Conservation (phyloP, 2,888 invertebrate species). For the Bhutanitis thaidina region DNA sequence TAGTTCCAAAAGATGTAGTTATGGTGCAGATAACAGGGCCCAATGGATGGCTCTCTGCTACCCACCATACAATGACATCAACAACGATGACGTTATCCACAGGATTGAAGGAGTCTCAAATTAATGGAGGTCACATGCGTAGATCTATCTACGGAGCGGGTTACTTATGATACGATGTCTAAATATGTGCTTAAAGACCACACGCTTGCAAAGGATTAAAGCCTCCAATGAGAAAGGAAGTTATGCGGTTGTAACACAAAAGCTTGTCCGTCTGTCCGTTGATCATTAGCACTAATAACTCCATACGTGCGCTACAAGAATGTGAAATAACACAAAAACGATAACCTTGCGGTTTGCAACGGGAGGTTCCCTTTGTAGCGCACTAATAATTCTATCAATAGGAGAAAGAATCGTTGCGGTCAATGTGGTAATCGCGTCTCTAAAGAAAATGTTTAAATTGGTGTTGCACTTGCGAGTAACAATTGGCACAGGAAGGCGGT, state of each 20-base stretch:
- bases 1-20: too few relatives aligned
- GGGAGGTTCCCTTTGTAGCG: constrained; percentile 42
- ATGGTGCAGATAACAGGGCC: too few relatives aligned
- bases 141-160: too few relatives aligned
- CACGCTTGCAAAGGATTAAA: constrained; percentile 1
- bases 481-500: constrained; percentile 44
- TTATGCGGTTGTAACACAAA: constrained; percentile 54
- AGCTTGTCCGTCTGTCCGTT: constrained; percentile 43
- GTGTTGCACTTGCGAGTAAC: constrained; percentile 32
- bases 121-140: too few relatives aligned
- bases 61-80: too few relatives aligned
- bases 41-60: too few relatives aligned
- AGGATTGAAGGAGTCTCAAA: too few relatives aligned
- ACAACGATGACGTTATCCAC: too few relatives aligned
- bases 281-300: constrained; percentile 72
- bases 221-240: constrained; percentile 41
- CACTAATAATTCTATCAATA: constrained; percentile 72
- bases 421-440: constrained; percentile 53
- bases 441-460: constrained; percentile 47
- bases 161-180: too few relatives aligned
- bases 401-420: constrained; percentile 59
- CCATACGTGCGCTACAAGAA: constrained; percentile 47
- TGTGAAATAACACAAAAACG: constrained; percentile 46
- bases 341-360: constrained; percentile 58
- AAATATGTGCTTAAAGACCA: neutral